A percentile compares a stretch with the other conserved stretches of the same genome.
Evolutionary conservation across 1,140 invertebrate species (phyloP).

Genomic region (Musca domestica): DNA sequence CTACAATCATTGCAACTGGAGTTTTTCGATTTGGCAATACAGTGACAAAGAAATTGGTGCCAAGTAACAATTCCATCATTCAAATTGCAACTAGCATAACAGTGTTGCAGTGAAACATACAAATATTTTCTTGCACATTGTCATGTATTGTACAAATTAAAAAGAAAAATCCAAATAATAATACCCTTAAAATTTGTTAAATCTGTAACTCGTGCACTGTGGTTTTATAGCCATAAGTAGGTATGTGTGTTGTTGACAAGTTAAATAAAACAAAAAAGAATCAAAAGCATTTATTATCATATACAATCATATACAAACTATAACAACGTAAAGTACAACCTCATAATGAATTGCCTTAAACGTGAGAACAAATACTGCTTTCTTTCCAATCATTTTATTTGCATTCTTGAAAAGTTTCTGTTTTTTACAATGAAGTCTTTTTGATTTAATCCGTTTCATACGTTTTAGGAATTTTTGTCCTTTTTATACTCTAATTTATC

Average conservation of each 20-base stretch:
- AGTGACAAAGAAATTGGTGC: too few species aligned
- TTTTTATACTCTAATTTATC: neutral
- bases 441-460: neutral
- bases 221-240: too few species aligned
- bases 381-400: neutral
- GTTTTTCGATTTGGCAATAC: too few species aligned
- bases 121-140: too few species aligned
- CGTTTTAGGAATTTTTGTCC: neutral
- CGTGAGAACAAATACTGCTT: neutral
- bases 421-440: neutral
- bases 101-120: too few species aligned
- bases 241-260: neutral
- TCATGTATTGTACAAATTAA: neutral
- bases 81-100: too few species aligned
- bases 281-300: conserved; percentile 10
- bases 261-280: conserved; percentile 1
- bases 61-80: too few species aligned
- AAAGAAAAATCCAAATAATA: neutral
- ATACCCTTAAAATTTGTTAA: neutral
- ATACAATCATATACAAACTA: neutral
- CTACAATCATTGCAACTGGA: too few species aligned
- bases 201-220: too few species aligned
- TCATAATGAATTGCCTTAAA: conserved; percentile 13
- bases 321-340: conserved; percentile 7
- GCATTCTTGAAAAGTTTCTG: neutral